Evolutionary conservation across 2,113 vertebrate genomes (phyloP).

Genomic region (Serinus canaria): DNA sequence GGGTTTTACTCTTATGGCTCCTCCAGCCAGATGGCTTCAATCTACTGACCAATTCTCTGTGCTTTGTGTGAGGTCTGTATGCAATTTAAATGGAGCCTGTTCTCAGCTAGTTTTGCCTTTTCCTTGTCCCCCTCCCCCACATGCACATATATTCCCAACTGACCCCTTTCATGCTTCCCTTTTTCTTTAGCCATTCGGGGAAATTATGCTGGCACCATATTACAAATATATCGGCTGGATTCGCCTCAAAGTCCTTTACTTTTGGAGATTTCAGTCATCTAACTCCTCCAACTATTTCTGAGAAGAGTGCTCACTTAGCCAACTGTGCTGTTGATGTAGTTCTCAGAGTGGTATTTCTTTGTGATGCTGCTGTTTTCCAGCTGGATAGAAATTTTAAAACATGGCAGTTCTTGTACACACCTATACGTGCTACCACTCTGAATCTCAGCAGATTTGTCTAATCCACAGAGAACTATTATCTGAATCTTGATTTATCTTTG

Average conservation of each 20-base stretch:
- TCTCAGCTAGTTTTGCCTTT: conserved; percentile 59
- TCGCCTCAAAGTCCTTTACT: neutral
- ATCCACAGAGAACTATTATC: neutral
- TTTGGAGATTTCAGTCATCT: neutral
- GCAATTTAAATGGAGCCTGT: conserved; percentile 51
- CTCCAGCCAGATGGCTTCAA: conserved; percentile 69
- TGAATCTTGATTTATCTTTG: neutral
- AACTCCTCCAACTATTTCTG: conserved; percentile 3
- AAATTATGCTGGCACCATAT: conserved; percentile 26
- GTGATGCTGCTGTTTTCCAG: conserved; percentile 5
- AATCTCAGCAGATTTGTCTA: neutral
- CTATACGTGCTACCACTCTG: neutral
- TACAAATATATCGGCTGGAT: conserved; percentile 28
- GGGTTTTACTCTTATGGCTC: conserved; percentile 54
- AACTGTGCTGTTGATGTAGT: neutral
- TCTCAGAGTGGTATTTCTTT: neutral
- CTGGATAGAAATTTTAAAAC: neutral
- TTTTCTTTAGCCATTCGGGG: neutral
- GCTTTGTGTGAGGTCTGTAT: conserved; percentile 67
- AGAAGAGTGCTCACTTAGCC: neutral
- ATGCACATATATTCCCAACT: conserved; percentile 21
- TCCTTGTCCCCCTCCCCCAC: conserved; percentile 22
- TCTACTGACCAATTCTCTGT: conserved; percentile 64
- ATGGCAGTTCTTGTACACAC: neutral
- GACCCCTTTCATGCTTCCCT: conserved; percentile 31